phyloP scores from a whole-genome alignment of 2,797 vertebrate species.

The Chromis chromis region DNA sequence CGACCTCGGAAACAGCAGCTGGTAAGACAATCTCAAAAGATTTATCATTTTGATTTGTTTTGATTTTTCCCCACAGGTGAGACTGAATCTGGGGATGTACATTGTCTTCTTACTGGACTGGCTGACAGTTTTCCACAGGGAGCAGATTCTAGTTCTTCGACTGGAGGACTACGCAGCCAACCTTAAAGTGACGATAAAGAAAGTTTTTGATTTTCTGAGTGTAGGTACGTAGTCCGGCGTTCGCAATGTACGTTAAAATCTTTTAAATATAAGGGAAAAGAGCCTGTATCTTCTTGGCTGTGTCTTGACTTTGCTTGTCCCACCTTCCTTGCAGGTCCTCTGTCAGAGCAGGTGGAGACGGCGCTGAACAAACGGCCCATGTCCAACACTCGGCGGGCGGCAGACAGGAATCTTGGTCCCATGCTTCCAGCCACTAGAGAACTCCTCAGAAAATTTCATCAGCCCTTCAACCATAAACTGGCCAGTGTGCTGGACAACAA shows the following conservation, averaged over 20 bases:
- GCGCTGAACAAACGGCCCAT: constrained; percentile 88
- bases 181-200: constrained; percentile 87
- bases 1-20: too few species aligned
- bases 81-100: constrained; percentile 92
- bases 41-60: background rate
- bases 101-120: constrained; percentile 94
- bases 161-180: constrained; percentile 93
- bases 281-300: background rate
- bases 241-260: background rate
- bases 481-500: constrained; percentile 86
- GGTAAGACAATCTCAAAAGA: too few species aligned
- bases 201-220: constrained; percentile 90
- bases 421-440: constrained; percentile 91
- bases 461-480: constrained; percentile 91
- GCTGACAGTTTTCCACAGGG: constrained; percentile 89
- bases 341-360: constrained; percentile 87
- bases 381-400: constrained; percentile 88
- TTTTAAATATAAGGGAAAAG: background rate
- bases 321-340: constrained; percentile 79
- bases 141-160: constrained; percentile 92
- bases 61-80: constrained; percentile 82
- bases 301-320: constrained; percentile 5
- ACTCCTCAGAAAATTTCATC: constrained; percentile 90
- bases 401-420: constrained; percentile 91
- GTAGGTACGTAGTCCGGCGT: constrained; percentile 81